Percentiles rank a stretch among this genome's conserved stretches.
phyloP scores from a whole-genome alignment of 2,888 invertebrate species.

The Hypercompe scribonia region DNA sequence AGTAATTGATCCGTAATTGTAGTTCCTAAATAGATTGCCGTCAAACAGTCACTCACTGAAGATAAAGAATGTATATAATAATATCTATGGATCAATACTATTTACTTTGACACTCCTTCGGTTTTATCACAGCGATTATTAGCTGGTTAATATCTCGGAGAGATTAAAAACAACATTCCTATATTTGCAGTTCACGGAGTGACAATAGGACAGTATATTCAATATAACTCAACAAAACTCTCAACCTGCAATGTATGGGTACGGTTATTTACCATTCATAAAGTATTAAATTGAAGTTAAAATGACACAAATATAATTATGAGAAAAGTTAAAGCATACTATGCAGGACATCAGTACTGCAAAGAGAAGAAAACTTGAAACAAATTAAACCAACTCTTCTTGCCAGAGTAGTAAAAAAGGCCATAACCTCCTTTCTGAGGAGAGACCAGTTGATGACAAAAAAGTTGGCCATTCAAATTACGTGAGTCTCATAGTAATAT shows the following conservation, averaged over 20 bases:
- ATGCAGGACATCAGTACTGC: too few species aligned
- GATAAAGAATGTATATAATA: neutral
- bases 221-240: neutral
- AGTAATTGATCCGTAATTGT: neutral
- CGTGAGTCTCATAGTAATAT: neutral
- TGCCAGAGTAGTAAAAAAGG: too few species aligned
- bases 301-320: too few species aligned
- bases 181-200: constrained; percentile 31
- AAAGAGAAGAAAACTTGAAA: too few species aligned
- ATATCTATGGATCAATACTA: neutral
- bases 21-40: neutral
- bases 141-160: constrained; percentile 20
- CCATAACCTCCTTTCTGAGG: too few species aligned
- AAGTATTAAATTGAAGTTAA: neutral
- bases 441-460: neutral
- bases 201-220: constrained; percentile 2
- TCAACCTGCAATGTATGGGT: neutral
- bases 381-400: too few species aligned
- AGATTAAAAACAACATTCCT: constrained; percentile 42
- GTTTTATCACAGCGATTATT: neutral
- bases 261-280: neutral
- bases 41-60: neutral
- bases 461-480: neutral
- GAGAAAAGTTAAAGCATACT: too few species aligned
- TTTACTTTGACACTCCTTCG: neutral